These are phyloP conservation scores for Plutomurus gul DNA, from an alignment of 1,140 invertebrate genomes.

Conservation along the genomic window DNA sequence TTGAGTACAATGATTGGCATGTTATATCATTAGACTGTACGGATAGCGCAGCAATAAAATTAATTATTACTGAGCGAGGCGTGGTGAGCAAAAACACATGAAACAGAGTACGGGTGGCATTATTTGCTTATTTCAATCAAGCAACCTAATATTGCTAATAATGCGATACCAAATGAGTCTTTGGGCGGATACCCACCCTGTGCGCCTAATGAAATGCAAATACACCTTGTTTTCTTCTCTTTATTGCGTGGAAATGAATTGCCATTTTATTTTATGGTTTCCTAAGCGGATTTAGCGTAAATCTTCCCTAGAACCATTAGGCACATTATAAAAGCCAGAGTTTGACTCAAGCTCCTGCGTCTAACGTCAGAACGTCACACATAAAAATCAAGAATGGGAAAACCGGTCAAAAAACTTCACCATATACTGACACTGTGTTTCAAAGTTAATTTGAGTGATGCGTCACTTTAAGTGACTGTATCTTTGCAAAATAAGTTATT, in stretches of 20 bases:
- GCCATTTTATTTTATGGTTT: constrained; percentile 17
- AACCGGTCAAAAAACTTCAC: not conserved
- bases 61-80: not conserved
- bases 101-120: not conserved
- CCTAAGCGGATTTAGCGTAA: constrained; percentile 19
- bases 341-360: constrained; percentile 6
- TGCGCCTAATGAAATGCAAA: constrained; percentile 8
- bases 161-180: constrained; percentile 9
- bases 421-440: not conserved
- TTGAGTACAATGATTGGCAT: constrained; percentile 1
- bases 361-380: too few relatives aligned
- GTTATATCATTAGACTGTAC: not conserved
- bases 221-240: not conserved
- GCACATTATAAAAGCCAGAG: not conserved
- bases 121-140: constrained; percentile 3
- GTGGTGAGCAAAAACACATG: not conserved
- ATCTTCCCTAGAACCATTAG: not conserved
- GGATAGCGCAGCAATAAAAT: not conserved
- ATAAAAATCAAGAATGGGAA: not conserved
- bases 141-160: not conserved
- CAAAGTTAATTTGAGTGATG: constrained; percentile 13
- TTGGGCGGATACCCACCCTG: not conserved
- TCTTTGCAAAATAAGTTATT: too few relatives aligned
- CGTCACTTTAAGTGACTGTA: not conserved
- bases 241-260: constrained; percentile 1